Percentiles rank a stretch among this genome's conserved stretches.
Evolutionary conservation across 2,113 vertebrate species (phyloP).

Genomic region (Leiothrix lutea): DNA sequence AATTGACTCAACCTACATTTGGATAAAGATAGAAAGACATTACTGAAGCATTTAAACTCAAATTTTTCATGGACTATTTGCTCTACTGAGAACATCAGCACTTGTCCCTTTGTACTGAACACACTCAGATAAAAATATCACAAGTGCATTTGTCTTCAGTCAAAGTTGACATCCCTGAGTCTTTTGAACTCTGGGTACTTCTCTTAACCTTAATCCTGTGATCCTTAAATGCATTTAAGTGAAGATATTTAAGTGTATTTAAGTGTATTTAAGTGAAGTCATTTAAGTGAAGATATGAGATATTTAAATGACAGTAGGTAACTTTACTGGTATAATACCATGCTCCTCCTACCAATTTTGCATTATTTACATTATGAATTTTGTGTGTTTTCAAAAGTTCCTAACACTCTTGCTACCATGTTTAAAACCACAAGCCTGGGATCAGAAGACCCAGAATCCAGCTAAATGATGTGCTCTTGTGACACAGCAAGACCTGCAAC

Average conservation of each 20-base stretch:
- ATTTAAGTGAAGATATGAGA: not conserved
- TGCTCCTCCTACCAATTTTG: not conserved
- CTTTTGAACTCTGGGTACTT: not conserved
- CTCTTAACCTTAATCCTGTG: not conserved
- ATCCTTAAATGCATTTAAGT: not conserved
- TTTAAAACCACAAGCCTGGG: not conserved
- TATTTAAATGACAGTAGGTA: not conserved
- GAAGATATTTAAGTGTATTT: not conserved
- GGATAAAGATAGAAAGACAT: conserved; percentile 8
- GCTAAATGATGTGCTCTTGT: not conserved
- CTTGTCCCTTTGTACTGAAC: not conserved
- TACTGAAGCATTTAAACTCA: not conserved
- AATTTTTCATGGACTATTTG: conserved; percentile 15
- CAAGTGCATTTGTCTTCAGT: not conserved
- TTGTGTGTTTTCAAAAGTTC: not conserved
- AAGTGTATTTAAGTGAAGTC: too few relatives aligned
- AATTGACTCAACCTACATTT: not conserved
- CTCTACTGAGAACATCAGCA: not conserved
- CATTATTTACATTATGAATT: not conserved
- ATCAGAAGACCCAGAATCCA: not conserved
- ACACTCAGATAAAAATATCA: not conserved
- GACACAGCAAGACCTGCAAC: not conserved
- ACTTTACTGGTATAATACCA: not conserved
- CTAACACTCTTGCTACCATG: not conserved
- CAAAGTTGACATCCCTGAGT: not conserved